Evolutionary conservation across 23 tunicate genomes (phyloP), one percentile per base, ranked within the genome.

Genomic region (Styela clava): DNA sequence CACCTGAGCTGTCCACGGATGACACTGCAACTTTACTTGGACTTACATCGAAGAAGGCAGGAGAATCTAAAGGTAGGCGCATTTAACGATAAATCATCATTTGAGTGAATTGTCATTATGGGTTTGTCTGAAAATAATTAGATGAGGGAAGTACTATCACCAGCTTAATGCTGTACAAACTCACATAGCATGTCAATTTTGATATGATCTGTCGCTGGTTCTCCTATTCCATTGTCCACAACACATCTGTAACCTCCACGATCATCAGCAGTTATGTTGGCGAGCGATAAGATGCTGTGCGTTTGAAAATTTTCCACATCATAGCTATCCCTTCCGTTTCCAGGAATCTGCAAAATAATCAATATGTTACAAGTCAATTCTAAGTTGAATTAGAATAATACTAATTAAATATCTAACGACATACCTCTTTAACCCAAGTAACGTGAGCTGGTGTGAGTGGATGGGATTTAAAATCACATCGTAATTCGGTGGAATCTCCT

Each of bases 201-300:
- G 23, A 71, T 34, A 5, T 22, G 32, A 21, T 30, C 35, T 3
- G 77, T 73, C 1, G 80, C 87, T 22, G 62, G 62, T 9, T 61
- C 35, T 0, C 87, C 86, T 24, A 91, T 77, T 52, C 87, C 97
- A 62, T 91, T 91, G 35, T 76, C 27, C 2, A 88, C 90, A 2
- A 81, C 73, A 61, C 97, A 91, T 33, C 62, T 63, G 79, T 91
- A 91, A 3, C 31, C 28, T 32, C 97, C 97, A 16, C 97, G 56
- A 26, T 91, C 90, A 21, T 21, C 19, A 31, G 87, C 69, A 25
- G 90, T 86, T 26, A 86, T 78, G 64, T 86, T 86, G 5, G 30
- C 32, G 24, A 91, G 19, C 21, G 12, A 62, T 52, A 91, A 69
- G 0, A 29, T 30, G 52, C 90, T 91, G 51, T 33, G 22, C 16